These are phyloP conservation scores for Falco naumanni DNA, from an alignment of 2,797 vertebrate genomes.

Conservation along the genomic window DNA sequence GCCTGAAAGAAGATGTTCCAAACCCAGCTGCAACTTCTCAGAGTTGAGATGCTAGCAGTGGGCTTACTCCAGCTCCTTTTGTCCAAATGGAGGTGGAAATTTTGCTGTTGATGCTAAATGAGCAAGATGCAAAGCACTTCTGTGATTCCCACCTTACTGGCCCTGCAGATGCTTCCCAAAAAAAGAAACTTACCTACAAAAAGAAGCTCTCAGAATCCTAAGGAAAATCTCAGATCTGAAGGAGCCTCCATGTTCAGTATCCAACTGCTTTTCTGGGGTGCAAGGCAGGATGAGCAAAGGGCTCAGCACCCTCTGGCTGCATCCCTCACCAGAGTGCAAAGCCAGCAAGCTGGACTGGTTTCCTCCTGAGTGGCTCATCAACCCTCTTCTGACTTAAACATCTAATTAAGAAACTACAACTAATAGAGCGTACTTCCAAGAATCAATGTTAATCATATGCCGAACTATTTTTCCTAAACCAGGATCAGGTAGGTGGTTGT, in stretches of 20 bases:
- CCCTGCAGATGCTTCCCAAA: not conserved
- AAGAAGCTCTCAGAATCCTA: not conserved
- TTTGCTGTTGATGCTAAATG: not conserved
- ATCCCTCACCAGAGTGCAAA: not conserved
- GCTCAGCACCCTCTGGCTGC: not conserved
- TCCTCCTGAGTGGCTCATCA: not conserved
- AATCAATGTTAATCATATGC: not conserved
- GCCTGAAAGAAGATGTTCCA: not conserved
- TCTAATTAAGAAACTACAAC: not conserved
- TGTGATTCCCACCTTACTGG: accelerated
- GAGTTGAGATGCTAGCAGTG: not conserved
- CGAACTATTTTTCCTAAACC: not conserved
- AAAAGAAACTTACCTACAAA: not conserved
- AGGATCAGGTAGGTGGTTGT: not conserved
- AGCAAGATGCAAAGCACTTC: not conserved
- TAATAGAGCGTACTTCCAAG: not conserved
- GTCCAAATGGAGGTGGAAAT: not conserved
- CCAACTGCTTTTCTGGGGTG: not conserved
- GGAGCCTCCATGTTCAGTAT: not conserved
- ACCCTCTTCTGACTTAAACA: not conserved
- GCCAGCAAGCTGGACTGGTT: not conserved
- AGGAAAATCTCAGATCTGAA: not conserved
- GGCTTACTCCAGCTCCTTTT: not conserved
- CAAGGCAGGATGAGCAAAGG: not conserved
- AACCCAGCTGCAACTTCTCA: not conserved